phyloP scores from a whole-genome alignment of 2,888 invertebrate genomes.

The Hirtodrosophila histrioides region DNA sequence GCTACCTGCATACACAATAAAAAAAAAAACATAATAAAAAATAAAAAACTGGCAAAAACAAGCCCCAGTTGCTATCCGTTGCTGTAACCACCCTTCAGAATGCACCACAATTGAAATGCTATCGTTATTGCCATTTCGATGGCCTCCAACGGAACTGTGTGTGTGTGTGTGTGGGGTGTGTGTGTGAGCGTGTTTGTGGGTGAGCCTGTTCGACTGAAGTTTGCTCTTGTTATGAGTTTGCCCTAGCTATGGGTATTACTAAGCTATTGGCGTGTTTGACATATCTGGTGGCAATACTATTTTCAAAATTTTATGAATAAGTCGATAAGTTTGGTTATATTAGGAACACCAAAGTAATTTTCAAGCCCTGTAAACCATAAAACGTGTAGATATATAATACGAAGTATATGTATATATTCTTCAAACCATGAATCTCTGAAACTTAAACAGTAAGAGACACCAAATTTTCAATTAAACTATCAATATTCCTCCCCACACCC shows the following conservation, averaged over 20 bases:
- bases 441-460: too few species aligned
- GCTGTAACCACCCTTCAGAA: constrained; percentile 18
- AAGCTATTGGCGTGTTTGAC: constrained; percentile 1
- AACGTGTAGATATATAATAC: too few species aligned
- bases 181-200: neutral
- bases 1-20: constrained; percentile 47
- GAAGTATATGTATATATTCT: too few species aligned
- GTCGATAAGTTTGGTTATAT: too few species aligned
- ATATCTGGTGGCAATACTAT: neutral
- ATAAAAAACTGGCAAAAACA: constrained; percentile 19
- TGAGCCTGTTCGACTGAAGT: neutral
- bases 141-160: constrained; percentile 22
- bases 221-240: constrained; percentile 6
- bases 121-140: constrained; percentile 68
- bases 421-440: too few species aligned
- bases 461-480: too few species aligned
- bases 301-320: too few species aligned
- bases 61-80: constrained; percentile 19
- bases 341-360: too few species aligned
- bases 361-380: too few species aligned
- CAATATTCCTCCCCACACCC: too few species aligned
- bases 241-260: constrained; percentile 7
- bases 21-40: constrained; percentile 27
- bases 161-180: neutral
- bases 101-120: constrained; percentile 68